These are phyloP conservation scores for Drosophila rhopaloa DNA, from an alignment of 1,140 invertebrate genomes.

Conservation along the genomic window DNA sequence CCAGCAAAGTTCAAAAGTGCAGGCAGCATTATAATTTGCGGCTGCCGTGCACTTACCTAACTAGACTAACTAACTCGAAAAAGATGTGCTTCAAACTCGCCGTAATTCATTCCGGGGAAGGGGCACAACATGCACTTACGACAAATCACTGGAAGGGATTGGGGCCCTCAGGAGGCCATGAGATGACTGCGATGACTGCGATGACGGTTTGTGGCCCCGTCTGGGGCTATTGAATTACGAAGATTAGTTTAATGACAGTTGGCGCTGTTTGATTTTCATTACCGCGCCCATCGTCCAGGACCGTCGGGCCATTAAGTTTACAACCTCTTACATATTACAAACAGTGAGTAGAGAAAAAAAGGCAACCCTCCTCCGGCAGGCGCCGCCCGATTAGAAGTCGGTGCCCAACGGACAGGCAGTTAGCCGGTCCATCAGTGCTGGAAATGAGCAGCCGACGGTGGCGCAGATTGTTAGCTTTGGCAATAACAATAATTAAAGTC, in stretches of 20 bases:
- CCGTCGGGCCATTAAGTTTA: conserved; percentile 75
- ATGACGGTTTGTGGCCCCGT: conserved; percentile 33
- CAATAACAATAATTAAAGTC: conserved; percentile 84
- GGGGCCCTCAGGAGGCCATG: conserved; percentile 14
- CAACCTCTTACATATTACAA: conserved; percentile 78
- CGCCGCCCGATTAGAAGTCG: conserved; percentile 56
- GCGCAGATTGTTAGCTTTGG: conserved; percentile 82
- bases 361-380: conserved; percentile 18
- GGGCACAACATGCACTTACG: conserved; percentile 48
- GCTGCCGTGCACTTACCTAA: conserved; percentile 77
- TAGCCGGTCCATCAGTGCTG: conserved; percentile 70
- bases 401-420: conserved; percentile 42
- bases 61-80: conserved; percentile 55
- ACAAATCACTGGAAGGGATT: conserved; percentile 49
- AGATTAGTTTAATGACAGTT: conserved; percentile 83
- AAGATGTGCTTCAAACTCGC: conserved; percentile 34
- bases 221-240: conserved; percentile 78
- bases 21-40: conserved; percentile 80
- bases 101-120: conserved; percentile 66
- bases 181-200: conserved; percentile 27
- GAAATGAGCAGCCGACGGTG: conserved; percentile 66
- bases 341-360: conserved; percentile 25
- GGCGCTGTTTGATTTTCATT: conserved; percentile 82
- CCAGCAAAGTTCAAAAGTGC: conserved; percentile 74
- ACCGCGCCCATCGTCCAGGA: conserved; percentile 49